phyloP scores from a whole-genome alignment of 1,140 invertebrate genomes.

The Pogonognathellus flavescens region DNA sequence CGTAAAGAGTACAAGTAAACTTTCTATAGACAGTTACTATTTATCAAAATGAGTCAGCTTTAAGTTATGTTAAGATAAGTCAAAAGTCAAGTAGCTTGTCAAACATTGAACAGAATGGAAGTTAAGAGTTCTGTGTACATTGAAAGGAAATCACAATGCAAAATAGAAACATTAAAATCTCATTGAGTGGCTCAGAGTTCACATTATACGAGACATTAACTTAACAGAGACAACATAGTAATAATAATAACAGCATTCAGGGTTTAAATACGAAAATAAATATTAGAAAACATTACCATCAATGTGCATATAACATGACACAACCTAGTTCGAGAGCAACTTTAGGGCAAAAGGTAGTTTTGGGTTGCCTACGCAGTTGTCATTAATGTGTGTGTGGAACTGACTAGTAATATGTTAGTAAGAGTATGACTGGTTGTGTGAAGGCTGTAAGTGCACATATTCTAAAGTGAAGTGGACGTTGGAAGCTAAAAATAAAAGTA shows the following conservation, averaged over 20 bases:
- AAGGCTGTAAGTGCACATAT: conserved; percentile 3
- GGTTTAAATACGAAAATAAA: too few relatives aligned
- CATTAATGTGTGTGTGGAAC: background rate
- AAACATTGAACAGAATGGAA: background rate
- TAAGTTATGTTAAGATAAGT: conserved; percentile 6
- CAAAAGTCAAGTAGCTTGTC: background rate
- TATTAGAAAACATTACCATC: too few relatives aligned
- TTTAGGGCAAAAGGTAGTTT: too few relatives aligned
- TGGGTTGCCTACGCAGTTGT: background rate
- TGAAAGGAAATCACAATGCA: background rate
- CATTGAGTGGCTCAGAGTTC: background rate
- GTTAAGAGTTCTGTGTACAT: background rate
- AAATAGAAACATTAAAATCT: background rate
- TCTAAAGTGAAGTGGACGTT: background rate
- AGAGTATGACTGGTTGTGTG: background rate
- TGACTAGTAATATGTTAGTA: background rate
- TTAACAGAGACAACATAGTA: too few relatives aligned
- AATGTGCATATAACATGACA: too few relatives aligned
- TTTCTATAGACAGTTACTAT: background rate
- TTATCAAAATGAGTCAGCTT: conserved; percentile 5
- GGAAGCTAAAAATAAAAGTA: conserved; percentile 10
- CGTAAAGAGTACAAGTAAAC: background rate
- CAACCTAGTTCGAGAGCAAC: too few relatives aligned
- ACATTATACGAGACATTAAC: too few relatives aligned
- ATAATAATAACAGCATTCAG: too few relatives aligned